Evolutionary conservation across 2,113 vertebrate species (phyloP).

Genomic region (Nyctibius bracteatus): DNA sequence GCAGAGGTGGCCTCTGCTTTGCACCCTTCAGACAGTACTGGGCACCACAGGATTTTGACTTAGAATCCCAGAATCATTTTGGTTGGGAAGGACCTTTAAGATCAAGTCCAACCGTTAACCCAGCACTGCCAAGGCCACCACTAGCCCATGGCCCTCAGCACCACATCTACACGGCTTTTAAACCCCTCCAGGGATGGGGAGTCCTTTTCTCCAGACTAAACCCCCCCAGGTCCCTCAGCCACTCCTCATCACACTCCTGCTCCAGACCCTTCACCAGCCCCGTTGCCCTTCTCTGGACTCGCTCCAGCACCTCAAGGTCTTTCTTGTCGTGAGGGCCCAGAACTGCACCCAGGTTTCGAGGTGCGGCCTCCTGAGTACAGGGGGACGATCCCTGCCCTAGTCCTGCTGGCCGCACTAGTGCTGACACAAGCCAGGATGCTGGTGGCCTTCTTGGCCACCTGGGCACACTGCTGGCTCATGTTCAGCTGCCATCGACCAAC

Average conservation of each 20-base stretch:
- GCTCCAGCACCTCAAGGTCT: background rate
- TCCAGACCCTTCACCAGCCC: background rate
- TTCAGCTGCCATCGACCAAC: no score
- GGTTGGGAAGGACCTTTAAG: background rate
- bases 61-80: fast-evolving
- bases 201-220: background rate
- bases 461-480: background rate
- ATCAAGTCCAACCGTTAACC: background rate
- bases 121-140: background rate
- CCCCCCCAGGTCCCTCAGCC: background rate
- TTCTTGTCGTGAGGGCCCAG: background rate
- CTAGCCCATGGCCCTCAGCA: fast-evolving
- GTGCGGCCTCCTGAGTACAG: no score
- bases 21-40: background rate
- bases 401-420: background rate
- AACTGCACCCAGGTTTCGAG: background rate
- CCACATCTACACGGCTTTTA: fast-evolving
- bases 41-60: background rate
- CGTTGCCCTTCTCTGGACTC: fast-evolving
- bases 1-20: background rate
- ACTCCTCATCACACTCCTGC: background rate
- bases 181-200: background rate
- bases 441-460: background rate
- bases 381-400: background rate
- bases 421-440: background rate